Conservation (phyloP, 2,797 vertebrate species). For the Chloroceryle amazona region DNA sequence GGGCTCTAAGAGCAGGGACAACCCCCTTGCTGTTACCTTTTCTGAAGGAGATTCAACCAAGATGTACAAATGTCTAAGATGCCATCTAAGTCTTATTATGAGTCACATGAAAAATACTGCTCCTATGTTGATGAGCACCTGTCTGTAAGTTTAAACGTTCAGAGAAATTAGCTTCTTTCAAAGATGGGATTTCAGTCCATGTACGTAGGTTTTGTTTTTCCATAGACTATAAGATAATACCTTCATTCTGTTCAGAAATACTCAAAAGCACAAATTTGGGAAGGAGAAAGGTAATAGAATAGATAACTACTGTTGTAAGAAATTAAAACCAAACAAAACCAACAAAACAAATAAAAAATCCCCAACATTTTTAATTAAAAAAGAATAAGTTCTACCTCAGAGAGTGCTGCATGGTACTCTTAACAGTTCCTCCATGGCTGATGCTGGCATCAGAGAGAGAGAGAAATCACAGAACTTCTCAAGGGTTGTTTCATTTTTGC, state of each 20-base stretch:
- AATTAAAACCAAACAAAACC: background rate
- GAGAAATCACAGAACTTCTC: background rate
- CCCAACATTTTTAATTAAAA: background rate
- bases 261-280: background rate
- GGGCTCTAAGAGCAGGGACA: background rate
- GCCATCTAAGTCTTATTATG: background rate
- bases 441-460: background rate
- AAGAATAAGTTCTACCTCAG: background rate
- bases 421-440: background rate
- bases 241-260: background rate
- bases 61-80: background rate
- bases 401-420: background rate
- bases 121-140: background rate
- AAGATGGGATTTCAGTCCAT: background rate
- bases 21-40: background rate
- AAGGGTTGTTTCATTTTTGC: background rate
- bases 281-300: background rate
- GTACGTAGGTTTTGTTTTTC: background rate
- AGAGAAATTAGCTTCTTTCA: background rate
- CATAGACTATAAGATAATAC: background rate
- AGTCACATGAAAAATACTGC: background rate
- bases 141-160: background rate
- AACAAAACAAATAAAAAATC: background rate
- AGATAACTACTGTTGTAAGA: background rate
- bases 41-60: background rate